A percentile compares a stretch with the other conserved stretches of the same genome.
Conservation (phyloP, 2,797 vertebrate genomes). For the Tokudaia tokunoshimensis region DNA sequence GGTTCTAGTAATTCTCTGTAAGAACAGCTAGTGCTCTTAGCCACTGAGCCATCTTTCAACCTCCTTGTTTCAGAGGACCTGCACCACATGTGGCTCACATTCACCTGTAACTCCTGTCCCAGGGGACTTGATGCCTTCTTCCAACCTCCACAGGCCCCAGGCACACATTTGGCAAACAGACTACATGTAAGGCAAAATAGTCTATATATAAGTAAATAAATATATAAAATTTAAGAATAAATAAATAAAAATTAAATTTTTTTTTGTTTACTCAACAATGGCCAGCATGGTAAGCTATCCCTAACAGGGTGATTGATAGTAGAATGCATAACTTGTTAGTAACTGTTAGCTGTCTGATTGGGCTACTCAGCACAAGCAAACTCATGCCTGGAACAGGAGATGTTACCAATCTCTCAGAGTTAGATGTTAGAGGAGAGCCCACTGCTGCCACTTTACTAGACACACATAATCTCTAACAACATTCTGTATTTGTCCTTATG, state of each 20-base stretch:
- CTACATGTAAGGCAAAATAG: background rate
- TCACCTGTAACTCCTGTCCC: background rate
- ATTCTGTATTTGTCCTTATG: background rate
- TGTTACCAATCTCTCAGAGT: background rate
- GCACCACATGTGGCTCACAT: background rate
- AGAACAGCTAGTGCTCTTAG: background rate
- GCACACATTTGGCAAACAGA: background rate
- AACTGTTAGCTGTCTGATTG: background rate
- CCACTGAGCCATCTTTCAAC: background rate
- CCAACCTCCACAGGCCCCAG: background rate
- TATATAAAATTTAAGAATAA: background rate
- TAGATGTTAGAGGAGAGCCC: background rate
- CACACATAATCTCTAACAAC: background rate
- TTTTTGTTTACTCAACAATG: background rate
- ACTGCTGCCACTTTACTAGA: background rate
- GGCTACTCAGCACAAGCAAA: background rate
- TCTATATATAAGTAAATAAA: background rate
- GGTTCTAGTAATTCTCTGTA: background rate
- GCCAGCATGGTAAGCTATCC: background rate
- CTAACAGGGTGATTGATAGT: background rate
- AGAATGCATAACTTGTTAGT: background rate
- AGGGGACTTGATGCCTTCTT: background rate
- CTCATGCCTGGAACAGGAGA: background rate
- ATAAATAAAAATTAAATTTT: background rate
- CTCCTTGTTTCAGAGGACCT: background rate